Evolutionary conservation across 2,113 vertebrate genomes (phyloP).

Genomic region (Cynopterus brachyotis): DNA sequence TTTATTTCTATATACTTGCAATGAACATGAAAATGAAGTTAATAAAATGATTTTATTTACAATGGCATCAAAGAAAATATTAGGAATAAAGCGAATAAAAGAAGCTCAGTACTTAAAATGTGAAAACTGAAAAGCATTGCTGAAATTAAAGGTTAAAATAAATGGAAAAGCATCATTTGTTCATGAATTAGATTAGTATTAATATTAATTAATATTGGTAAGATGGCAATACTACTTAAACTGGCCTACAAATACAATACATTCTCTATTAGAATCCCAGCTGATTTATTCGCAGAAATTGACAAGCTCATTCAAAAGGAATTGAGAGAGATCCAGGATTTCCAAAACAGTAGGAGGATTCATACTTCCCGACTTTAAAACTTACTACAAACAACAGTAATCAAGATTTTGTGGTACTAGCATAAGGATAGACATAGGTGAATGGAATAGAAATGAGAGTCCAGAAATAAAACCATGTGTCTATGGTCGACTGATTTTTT

Average conservation of each 20-base stretch:
- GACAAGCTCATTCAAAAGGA: not conserved
- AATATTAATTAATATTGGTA: not conserved
- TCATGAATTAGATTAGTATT: no score
- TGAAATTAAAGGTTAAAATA: no score
- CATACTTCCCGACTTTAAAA: not conserved
- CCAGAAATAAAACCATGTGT: not conserved
- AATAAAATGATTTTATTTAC: no score
- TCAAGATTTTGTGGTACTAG: not conserved
- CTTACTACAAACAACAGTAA: not conserved
- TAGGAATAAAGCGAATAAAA: no score
- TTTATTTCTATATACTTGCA: no score
- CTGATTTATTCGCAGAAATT: no score
- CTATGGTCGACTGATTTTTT: not conserved
- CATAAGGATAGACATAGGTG: not conserved
- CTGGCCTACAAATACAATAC: not conserved
- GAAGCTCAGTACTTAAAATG: no score
- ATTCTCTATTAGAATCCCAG: no score
- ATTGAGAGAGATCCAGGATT: not conserved
- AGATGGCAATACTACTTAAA: not conserved
- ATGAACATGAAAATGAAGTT: no score
- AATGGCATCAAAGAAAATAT: no score
- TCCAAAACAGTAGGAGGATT: not conserved
- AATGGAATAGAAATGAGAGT: not conserved
- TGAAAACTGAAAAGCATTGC: no score
- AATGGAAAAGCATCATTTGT: no score